phyloP scores from a whole-genome alignment of 1,140 invertebrate species.

The Drosophila pseudoananassae region DNA sequence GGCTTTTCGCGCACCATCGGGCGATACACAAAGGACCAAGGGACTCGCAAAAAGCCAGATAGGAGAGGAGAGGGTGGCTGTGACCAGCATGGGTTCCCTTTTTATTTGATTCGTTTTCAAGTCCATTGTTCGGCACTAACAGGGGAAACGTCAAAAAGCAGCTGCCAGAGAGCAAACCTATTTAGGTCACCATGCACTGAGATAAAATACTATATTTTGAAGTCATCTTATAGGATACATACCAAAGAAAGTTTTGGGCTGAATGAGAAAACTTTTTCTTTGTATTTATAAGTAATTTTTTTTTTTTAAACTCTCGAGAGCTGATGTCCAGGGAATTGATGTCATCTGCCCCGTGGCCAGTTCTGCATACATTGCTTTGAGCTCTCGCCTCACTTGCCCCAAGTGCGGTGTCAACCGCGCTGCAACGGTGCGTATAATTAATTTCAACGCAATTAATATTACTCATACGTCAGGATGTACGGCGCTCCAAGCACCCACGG shows the following conservation, averaged over 20 bases:
- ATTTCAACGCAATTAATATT: constrained; percentile 71
- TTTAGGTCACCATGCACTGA: constrained; percentile 38
- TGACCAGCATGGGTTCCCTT: constrained; percentile 23
- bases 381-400: constrained; percentile 7
- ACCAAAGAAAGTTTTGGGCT: neutral
- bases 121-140: constrained; percentile 26
- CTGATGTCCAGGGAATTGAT: neutral
- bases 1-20: constrained; percentile 70
- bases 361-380: constrained; percentile 12
- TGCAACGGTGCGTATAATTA: constrained; percentile 73
- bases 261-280: neutral
- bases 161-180: constrained; percentile 32
- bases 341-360: neutral
- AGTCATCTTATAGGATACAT: neutral
- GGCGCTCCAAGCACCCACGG: constrained; percentile 10
- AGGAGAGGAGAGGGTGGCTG: neutral
- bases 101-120: constrained; percentile 30
- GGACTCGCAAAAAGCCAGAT: constrained; percentile 1
- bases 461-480: constrained; percentile 53
- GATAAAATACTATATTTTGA: neutral
- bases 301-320: neutral
- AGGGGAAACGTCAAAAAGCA: constrained; percentile 47
- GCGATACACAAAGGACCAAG: constrained; percentile 31
- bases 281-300: neutral
- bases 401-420: constrained; percentile 28